phyloP scores from a whole-genome alignment of 2,888 invertebrate species.

The Idaea biselata region DNA sequence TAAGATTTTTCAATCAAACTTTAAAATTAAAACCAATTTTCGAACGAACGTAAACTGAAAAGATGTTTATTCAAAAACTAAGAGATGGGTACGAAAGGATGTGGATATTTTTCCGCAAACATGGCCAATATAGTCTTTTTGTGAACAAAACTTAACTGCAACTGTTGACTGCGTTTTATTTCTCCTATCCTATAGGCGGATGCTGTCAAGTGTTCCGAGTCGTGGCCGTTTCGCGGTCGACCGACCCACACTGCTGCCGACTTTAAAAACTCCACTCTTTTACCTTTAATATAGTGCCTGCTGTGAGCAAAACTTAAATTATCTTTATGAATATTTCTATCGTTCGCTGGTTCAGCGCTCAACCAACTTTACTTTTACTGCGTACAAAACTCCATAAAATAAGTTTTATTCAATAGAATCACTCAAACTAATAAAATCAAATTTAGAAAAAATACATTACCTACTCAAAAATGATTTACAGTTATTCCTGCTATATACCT shows the following conservation, averaged over 20 bases:
- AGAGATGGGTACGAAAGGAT: constrained; percentile 6
- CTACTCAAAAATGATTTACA: background rate
- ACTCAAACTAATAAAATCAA: background rate
- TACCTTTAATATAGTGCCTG: constrained; percentile 67
- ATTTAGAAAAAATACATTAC: background rate
- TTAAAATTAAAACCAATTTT: constrained; percentile 26
- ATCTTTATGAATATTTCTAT: constrained; percentile 70
- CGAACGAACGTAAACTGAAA: constrained; percentile 15
- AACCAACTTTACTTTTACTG: constrained; percentile 47
- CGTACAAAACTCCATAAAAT: background rate
- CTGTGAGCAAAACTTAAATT: constrained; percentile 66
- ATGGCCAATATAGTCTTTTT: constrained; percentile 31
- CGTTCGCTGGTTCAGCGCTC: constrained; percentile 53
- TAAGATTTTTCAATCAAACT: constrained; percentile 40
- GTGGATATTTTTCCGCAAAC: constrained; percentile 8
- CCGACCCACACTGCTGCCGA: constrained; percentile 58
- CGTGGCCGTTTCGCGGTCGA: constrained; percentile 65
- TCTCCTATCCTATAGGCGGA: constrained; percentile 64
- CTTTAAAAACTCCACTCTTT: constrained; percentile 67
- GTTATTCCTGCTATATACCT: background rate
- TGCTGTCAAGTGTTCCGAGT: constrained; percentile 64
- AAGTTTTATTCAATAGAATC: background rate
- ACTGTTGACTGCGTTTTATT: constrained; percentile 75
- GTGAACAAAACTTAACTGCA: constrained; percentile 34
- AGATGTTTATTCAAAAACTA: constrained; percentile 17